Percentiles rank a stretch among this genome's conserved stretches.
Conservation (phyloP, 2,797 vertebrate genomes). For the Pangasius sanitwongsei region DNA sequence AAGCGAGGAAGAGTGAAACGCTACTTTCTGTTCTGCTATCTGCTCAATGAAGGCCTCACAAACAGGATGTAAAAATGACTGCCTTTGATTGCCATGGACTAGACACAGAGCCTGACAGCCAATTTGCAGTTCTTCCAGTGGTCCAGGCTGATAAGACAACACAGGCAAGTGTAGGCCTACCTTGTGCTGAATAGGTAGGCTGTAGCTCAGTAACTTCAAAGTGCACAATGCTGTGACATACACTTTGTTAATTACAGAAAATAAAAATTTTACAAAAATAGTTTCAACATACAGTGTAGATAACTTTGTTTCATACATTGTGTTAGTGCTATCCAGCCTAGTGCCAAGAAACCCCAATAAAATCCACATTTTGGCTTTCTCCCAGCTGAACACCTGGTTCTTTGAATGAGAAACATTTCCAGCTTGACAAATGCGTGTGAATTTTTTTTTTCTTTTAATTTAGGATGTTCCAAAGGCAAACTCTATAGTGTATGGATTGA, state of each 20-base stretch:
- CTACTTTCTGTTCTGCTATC: conserved; percentile 47
- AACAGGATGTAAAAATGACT: conserved; percentile 46
- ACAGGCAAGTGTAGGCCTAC: conserved; percentile 16
- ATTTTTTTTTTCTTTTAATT: neutral
- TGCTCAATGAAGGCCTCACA: conserved; percentile 23
- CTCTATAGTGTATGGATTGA: neutral
- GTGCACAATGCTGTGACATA: conserved; percentile 11
- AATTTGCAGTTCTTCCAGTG: conserved; percentile 24
- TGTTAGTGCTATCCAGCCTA: neutral
- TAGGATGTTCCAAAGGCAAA: neutral
- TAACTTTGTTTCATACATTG: conserved; percentile 8
- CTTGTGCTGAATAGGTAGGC: conserved; percentile 25
- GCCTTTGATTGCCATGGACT: conserved; percentile 28
- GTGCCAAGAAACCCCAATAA: conserved; percentile 16
- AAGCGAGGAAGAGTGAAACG: conserved; percentile 21
- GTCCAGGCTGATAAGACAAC: conserved; percentile 30
- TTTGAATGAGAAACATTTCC: conserved; percentile 7
- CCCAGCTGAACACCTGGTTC: neutral
- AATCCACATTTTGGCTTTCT: conserved; percentile 12
- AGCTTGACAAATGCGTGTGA: neutral
- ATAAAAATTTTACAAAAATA: neutral
- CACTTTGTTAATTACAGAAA: conserved; percentile 23
- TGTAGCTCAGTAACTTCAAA: conserved; percentile 24
- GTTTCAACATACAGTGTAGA: conserved; percentile 9
- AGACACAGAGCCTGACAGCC: neutral